Evolutionary conservation across 2,888 invertebrate genomes (phyloP), one percentile per base, ranked within the genome.

Genomic region (Ferrisia virgata): DNA sequence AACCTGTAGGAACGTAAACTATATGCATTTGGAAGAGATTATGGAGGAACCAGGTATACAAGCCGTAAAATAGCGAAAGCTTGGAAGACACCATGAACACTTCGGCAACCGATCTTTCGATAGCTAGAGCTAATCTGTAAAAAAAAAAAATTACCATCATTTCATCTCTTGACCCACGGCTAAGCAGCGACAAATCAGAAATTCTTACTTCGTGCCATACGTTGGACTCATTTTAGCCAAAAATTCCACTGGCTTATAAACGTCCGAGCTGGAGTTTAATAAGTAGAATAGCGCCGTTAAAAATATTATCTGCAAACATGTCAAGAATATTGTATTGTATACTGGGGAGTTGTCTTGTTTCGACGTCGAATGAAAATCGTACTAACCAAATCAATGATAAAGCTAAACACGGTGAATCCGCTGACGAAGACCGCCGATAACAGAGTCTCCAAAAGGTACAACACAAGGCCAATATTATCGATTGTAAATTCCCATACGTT

Each of bases 1-100:
- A 84, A 95, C 95, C 94, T 87, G 97, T 95, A 0, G 99, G 98
- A 86, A 99, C 91, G 89, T 98, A 99, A 43, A 99, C 96, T 85
- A 99, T 95, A 89, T 96, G 96, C 3, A 95, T 95, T 85, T 95
- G 95, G 88, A 99, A 98, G 13, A 99, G 90, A 86, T 96, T 96
- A 89, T 99, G 99, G 82, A 97, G 95, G 86, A 99, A 92, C 97
- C 98, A 99, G 0, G 99, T 99, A 93, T 98, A 99, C 86, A 99
- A 91, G 0, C 98, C 99, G 88, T 99, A 99, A 90, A 99, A 99
- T 0, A 95, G 91, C 0, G 97, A 96, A 93, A 99, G 96, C 90
- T 99, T 99, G 87, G 98, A 94, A 2, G 98, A 97, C 0, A 98
- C 98, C 85, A 95, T 93, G 88, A 99, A 96, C 15, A 99, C 99